Evolutionary conservation across 2,888 invertebrate species (phyloP).

Genomic region (Orthonevra nobilis): DNA sequence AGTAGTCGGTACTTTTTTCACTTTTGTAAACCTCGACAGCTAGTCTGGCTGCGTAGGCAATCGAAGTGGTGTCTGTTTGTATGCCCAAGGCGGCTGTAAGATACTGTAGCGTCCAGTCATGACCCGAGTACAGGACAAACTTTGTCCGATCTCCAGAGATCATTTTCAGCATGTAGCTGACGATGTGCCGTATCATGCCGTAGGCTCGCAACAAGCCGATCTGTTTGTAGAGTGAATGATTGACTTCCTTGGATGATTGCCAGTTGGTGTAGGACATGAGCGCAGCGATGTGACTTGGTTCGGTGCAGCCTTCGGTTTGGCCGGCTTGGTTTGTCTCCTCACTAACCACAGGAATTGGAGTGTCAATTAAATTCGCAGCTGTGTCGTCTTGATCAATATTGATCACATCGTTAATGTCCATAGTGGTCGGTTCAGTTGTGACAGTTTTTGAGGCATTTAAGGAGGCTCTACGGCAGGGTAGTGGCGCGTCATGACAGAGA

Average conservation of each 20-base stretch:
- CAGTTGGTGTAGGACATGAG: slow-evolving; percentile 91
- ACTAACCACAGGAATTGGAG: slow-evolving; percentile 72
- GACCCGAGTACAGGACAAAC: slow-evolving; percentile 92
- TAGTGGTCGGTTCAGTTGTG: slow-evolving; percentile 72
- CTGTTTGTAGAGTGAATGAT: slow-evolving; percentile 82
- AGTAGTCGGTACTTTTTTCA: slow-evolving; percentile 84
- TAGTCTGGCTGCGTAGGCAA: slow-evolving; percentile 92
- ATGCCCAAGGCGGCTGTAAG: slow-evolving; percentile 90
- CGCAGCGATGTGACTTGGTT: slow-evolving; percentile 87
- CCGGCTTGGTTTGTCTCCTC: slow-evolving; percentile 58
- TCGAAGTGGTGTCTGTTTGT: slow-evolving; percentile 81
- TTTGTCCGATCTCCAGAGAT: slow-evolving; percentile 88
- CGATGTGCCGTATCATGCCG: slow-evolving; percentile 90
- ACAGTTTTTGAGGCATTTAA: slow-evolving; percentile 58
- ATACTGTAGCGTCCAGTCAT: slow-evolving; percentile 94
- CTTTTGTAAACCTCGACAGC: slow-evolving; percentile 93
- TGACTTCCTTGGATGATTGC: slow-evolving; percentile 85
- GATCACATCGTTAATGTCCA: slow-evolving; percentile 79
- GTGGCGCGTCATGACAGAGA: slow-evolving; percentile 88
- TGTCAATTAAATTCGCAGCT: slow-evolving; percentile 71
- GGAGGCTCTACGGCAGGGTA: slow-evolving; percentile 84
- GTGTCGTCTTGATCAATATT: slow-evolving; percentile 80
- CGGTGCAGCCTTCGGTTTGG: slow-evolving; percentile 82
- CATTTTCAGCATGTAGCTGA: slow-evolving; percentile 89
- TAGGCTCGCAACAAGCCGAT: slow-evolving; percentile 89